phyloP scores from a whole-genome alignment of 2,888 invertebrate genomes.

The Campoletis raptor region DNA sequence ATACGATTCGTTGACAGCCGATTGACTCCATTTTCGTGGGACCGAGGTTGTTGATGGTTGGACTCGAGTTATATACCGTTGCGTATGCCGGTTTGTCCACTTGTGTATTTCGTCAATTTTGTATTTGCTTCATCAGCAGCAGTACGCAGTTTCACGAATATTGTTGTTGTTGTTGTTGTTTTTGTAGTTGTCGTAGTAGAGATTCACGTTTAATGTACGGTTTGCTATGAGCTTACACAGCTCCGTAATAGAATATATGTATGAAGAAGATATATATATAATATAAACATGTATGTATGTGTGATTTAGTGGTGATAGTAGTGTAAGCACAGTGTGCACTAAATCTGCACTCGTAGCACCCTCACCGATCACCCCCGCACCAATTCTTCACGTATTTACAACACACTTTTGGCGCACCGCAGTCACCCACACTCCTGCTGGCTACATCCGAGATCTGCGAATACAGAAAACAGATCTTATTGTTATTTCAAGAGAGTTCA shows the following conservation, averaged over 20 bases:
- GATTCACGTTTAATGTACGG: constrained; percentile 19
- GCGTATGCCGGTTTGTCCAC: constrained; percentile 14
- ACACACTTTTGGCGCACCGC: constrained; percentile 56
- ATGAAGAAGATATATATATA: constrained; percentile 25
- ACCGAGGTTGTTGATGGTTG: background rate
- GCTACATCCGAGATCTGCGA: constrained; percentile 65
- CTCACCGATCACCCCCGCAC: constrained; percentile 47
- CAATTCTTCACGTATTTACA: constrained; percentile 61
- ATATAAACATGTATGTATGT: constrained; percentile 22
- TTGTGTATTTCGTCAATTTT: constrained; percentile 15
- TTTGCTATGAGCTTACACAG: background rate
- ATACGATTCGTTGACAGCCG: constrained; percentile 76
- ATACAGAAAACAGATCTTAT: constrained; percentile 48
- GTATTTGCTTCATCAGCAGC: constrained; percentile 51
- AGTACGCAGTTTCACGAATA: constrained; percentile 7
- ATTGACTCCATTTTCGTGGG: constrained; percentile 77
- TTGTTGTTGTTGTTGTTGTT: constrained; percentile 35
- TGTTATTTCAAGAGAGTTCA: background rate
- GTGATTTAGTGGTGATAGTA: constrained; percentile 3
- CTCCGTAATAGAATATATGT: constrained; percentile 16
- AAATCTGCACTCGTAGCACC: constrained; percentile 53
- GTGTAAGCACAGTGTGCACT: constrained; percentile 42
- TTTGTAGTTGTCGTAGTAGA: constrained; percentile 15
- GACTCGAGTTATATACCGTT: constrained; percentile 2
- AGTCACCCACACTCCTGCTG: constrained; percentile 60